Evolutionary conservation across 2,797 vertebrate species (phyloP).

Genomic region (Chanos chanos): DNA sequence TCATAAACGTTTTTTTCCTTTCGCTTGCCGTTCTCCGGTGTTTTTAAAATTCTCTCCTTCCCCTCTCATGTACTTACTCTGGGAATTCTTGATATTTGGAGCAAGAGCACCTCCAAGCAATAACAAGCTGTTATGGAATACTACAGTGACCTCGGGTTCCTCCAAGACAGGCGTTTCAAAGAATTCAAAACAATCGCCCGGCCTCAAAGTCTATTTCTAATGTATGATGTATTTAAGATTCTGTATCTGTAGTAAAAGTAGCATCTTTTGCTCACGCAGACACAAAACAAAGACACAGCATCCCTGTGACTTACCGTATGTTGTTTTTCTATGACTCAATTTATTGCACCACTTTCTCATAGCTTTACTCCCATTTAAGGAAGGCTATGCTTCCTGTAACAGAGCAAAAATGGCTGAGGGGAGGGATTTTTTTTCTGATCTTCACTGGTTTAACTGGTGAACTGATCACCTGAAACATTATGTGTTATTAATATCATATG

Average conservation of each 20-base stretch:
- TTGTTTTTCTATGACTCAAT: background rate
- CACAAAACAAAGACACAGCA: background rate
- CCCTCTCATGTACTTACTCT: conserved; percentile 4
- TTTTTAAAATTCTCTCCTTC: conserved; percentile 10
- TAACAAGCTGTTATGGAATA: conserved; percentile 2
- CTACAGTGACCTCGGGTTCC: conserved; percentile 1
- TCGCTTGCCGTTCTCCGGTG: background rate
- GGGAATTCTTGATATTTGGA: conserved; percentile 28
- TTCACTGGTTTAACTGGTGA: too few relatives aligned
- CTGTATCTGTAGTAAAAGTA: background rate
- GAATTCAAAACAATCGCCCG: conserved; percentile 6
- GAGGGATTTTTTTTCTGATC: too few relatives aligned
- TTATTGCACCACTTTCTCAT: too few relatives aligned
- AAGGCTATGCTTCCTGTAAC: too few relatives aligned
- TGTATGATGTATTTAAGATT: conserved; percentile 10
- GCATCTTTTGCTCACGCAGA: background rate
- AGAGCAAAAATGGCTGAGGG: too few relatives aligned
- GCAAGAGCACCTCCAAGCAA: conserved; percentile 1
- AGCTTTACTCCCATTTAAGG: too few relatives aligned
- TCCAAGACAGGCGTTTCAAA: conserved; percentile 17
- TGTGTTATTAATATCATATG: too few relatives aligned
- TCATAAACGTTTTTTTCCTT: conserved; percentile 5
- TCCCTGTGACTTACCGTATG: background rate
- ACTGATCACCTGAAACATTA: too few relatives aligned
- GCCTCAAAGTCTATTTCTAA: conserved; percentile 11